Evolutionary conservation across 1,140 invertebrate genomes (phyloP).

Genomic region (Chelonus insularis): DNA sequence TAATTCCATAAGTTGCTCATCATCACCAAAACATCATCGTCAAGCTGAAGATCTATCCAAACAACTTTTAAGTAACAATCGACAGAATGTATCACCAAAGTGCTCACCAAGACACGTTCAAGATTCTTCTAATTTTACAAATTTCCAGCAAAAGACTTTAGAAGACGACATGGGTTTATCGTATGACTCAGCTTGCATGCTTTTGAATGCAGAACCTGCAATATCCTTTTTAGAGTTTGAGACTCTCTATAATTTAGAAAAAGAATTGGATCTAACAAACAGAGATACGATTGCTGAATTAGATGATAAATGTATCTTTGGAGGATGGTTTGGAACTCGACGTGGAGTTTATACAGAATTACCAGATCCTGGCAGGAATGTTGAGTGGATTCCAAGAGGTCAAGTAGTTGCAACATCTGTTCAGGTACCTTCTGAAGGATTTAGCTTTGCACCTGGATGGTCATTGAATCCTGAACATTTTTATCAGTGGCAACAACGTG

Average conservation of each 20-base stretch:
- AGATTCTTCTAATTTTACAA: background rate
- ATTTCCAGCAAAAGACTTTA: conserved; percentile 19
- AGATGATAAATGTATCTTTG: conserved; percentile 38
- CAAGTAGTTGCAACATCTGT: conserved; percentile 14
- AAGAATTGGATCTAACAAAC: conserved; percentile 40
- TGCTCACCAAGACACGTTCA: conserved; percentile 26
- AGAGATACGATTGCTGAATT: conserved; percentile 33
- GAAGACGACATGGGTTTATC: conserved; percentile 37
- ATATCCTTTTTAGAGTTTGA: conserved; percentile 53
- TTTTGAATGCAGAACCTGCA: conserved; percentile 30
- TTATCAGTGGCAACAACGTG: conserved; percentile 51
- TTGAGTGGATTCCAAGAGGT: conserved; percentile 16
- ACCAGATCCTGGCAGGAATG: conserved; percentile 37
- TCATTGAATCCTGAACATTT: conserved; percentile 47
- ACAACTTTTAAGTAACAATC: conserved; percentile 10
- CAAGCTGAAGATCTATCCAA: conserved; percentile 26
- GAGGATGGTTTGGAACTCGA: conserved; percentile 38
- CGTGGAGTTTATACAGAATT: conserved; percentile 44
- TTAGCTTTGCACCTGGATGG: conserved; percentile 51
- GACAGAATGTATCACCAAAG: conserved; percentile 28
- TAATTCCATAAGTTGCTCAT: conserved; percentile 8
- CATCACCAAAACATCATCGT: conserved; percentile 17
- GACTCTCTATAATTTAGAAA: conserved; percentile 46
- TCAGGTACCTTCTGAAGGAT: conserved; percentile 41
- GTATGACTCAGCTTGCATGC: conserved; percentile 26